Conservation (phyloP, 2,888 invertebrate genomes). For the Pasiphila rectangulata region DNA sequence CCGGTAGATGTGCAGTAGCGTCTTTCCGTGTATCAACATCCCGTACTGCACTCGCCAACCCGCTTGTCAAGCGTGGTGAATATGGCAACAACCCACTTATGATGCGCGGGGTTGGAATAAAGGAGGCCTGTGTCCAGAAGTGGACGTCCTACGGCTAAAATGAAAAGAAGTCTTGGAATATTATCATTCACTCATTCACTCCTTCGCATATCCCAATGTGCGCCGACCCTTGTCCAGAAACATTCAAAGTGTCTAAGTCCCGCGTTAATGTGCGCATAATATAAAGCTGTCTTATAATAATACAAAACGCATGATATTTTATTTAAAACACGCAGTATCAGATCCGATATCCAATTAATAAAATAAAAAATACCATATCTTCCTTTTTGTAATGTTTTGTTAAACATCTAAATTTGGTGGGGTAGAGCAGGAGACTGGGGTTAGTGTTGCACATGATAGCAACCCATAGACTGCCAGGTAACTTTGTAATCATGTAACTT, state of each 20-base stretch:
- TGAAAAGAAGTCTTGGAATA: neutral
- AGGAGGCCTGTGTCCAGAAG: too few relatives aligned
- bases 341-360: conserved; percentile 69
- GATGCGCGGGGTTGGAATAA: too few relatives aligned
- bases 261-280: conserved; percentile 37
- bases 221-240: conserved; percentile 37
- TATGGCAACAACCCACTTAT: too few relatives aligned
- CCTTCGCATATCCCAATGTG: conserved; percentile 33
- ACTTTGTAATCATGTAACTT: too few relatives aligned
- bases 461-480: too few relatives aligned
- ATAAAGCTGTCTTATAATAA: conserved; percentile 37
- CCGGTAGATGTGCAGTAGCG: too few relatives aligned
- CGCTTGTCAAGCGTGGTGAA: too few relatives aligned
- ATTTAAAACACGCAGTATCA: conserved; percentile 46
- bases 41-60: too few relatives aligned
- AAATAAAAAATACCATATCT: conserved; percentile 41
- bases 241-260: conserved; percentile 47
- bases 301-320: conserved; percentile 53
- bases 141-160: too few relatives aligned
- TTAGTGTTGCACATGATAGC: neutral
- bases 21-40: too few relatives aligned
- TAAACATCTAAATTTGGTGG: conserved; percentile 75
- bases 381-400: conserved; percentile 71
- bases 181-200: conserved; percentile 27
- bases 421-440: conserved; percentile 10